A percentile compares a stretch with the other conserved stretches of the same genome.
phyloP scores from a whole-genome alignment of 53 echinoderm and acorn worm genomes.

The Crossaster papposus region DNA sequence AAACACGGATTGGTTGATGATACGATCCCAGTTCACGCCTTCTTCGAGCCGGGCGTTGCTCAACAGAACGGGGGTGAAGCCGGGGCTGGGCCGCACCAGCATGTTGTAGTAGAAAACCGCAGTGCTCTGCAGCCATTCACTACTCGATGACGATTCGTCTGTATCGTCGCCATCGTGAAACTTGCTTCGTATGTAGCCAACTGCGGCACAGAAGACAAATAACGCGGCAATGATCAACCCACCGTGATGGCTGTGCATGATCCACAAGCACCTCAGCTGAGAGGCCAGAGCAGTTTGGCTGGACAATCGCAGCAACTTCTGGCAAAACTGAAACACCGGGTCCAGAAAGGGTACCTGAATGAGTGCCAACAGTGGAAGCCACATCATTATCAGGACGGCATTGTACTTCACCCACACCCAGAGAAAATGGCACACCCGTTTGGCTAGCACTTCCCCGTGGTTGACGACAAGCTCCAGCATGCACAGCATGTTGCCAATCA shows the following conservation, averaged over 20 bases:
- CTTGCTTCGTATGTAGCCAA: slow-evolving; percentile 66
- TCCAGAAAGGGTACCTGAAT: slow-evolving; percentile 74
- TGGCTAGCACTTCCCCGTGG: slow-evolving; percentile 75
- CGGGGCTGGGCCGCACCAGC: slow-evolving; percentile 70
- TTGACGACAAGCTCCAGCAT: slow-evolving; percentile 79
- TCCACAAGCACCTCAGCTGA: slow-evolving; percentile 75
- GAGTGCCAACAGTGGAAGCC: slow-evolving; percentile 82
- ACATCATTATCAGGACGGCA: slow-evolving; percentile 74
- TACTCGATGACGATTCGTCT: slow-evolving; percentile 60
- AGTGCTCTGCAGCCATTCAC: slow-evolving; percentile 74
- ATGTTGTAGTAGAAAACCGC: slow-evolving; percentile 73
- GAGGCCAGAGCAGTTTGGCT: slow-evolving; percentile 67
- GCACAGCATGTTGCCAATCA: slow-evolving; percentile 80
- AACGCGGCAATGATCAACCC: slow-evolving; percentile 57
- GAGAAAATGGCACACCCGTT: slow-evolving; percentile 73
- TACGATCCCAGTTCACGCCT: slow-evolving; percentile 62
- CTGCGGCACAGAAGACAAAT: slow-evolving; percentile 61
- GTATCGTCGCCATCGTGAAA: background rate
- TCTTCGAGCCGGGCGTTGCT: slow-evolving; percentile 64
- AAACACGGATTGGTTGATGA: slow-evolving; percentile 71
- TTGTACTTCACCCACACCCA: slow-evolving; percentile 88
- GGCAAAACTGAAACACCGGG: slow-evolving; percentile 62
- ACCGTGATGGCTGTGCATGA: slow-evolving; percentile 70
- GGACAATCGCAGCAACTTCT: slow-evolving; percentile 58
- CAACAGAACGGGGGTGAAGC: slow-evolving; percentile 46